Evolutionary conservation across 2,113 vertebrate genomes (phyloP).

Genomic region (Polypterus senegalus): DNA sequence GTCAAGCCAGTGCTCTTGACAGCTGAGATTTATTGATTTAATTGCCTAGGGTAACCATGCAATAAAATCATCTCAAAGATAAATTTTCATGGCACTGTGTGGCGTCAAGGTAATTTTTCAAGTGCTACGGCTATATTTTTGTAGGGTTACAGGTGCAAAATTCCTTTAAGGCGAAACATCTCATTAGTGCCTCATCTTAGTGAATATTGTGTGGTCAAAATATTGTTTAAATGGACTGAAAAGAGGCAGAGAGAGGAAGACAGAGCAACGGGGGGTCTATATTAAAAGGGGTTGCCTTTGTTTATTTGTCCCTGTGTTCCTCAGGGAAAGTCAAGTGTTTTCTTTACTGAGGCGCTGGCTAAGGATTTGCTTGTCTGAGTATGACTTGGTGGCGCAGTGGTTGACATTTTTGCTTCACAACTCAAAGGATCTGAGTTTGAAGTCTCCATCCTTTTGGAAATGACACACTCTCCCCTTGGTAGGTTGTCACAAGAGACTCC

Average conservation of each 20-base stretch:
- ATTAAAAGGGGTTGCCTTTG: too few relatives aligned
- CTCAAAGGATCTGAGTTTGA: too few relatives aligned
- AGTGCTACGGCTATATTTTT: slow-evolving; percentile 65
- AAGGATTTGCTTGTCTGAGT: too few relatives aligned
- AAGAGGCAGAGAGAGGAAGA: neutral
- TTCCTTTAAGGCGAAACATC: slow-evolving; percentile 67
- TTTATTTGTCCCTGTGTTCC: slow-evolving; percentile 15
- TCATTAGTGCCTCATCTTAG: slow-evolving; percentile 48
- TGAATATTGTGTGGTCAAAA: slow-evolving; percentile 32
- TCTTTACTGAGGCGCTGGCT: slow-evolving; percentile 44
- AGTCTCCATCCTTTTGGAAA: too few relatives aligned
- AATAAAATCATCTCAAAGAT: slow-evolving; percentile 88
- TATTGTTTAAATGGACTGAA: slow-evolving; percentile 25
- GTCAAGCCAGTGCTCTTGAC: slow-evolving; percentile 58
- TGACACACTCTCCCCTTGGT: too few relatives aligned
- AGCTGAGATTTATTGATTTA: slow-evolving; percentile 90
- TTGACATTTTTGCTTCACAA: too few relatives aligned
- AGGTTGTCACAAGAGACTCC: too few relatives aligned
- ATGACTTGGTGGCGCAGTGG: too few relatives aligned
- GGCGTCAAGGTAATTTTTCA: slow-evolving; percentile 74
- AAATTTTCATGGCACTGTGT: slow-evolving; percentile 74
- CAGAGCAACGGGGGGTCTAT: too few relatives aligned
- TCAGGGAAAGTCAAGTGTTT: slow-evolving; percentile 41
- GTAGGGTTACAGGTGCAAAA: slow-evolving; percentile 70
- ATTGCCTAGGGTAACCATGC: slow-evolving; percentile 88